Base-by-base conservation (phyloP, 2,797 vertebrate species). In the Chloroceryle inda region DNA sequence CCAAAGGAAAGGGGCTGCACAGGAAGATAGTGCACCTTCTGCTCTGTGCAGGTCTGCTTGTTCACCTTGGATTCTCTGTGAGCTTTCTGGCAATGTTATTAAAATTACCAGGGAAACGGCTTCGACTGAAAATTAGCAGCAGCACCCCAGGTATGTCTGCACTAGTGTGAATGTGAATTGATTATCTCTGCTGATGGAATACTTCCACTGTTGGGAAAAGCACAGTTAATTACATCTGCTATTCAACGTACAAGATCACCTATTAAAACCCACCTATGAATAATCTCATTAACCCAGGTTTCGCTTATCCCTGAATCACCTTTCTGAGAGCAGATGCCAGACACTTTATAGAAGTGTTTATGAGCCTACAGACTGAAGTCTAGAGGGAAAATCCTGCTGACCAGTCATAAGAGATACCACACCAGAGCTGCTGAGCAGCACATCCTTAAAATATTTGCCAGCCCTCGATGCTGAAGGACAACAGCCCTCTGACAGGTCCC, bases 341-440 rank as follows among this genome's bases (percentile, higher is more conserved):
- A 58, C 42, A 53, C 63, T 94, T 86, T n/a, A 86, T 72, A 66
- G 42, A 92, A 73, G 42, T 69, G 40, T 95, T 95, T 92, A 90
- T 85, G 76, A 95, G 56, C 55, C 71, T 76, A 52, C 35, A 77
- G 75, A 82, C 40, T 61, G 77, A 92, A 85, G 52, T 62, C 63
- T 90, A 76, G 61, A 87, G 89, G 85, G 83, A 92, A 95, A 92
- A 89, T 87, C 71, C 71, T 93, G 95, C 92, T 94, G 91, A 88
- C 81, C 92, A 69, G 85, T 52, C 85, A 61, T 44, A 87, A 82
- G n/a, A 94, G n/a, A 62, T 35, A 90, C 92, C 64, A n/a, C 0
- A 0, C 40, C 37, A 68, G 80, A 94, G 94, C 85, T 95, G 95
- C 79, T 78, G 73, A 91, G 31, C 69, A 92, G 81, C 26, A 63